These are phyloP conservation scores for Xestia sexstrigata DNA, from an alignment of 2,888 invertebrate genomes.

Conservation along the genomic window DNA sequence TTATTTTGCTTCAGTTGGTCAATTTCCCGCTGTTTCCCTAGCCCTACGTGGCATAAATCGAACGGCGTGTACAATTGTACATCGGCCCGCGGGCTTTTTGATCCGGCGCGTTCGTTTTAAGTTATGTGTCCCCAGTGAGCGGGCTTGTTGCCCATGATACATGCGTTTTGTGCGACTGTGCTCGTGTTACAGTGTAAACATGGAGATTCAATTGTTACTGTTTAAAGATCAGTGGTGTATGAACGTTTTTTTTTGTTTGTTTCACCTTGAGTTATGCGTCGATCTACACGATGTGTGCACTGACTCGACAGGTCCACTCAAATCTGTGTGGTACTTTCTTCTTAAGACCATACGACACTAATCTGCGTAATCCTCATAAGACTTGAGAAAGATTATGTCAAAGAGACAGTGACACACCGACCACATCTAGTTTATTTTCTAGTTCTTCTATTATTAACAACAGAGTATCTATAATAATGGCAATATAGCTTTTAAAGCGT, in stretches of 20 bases:
- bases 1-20: neutral
- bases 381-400: too few species aligned
- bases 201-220: conserved; percentile 62
- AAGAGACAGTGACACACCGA: too few species aligned
- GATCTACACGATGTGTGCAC: neutral
- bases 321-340: neutral
- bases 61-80: conserved; percentile 75
- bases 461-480: too few species aligned
- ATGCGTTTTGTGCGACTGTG: conserved; percentile 58
- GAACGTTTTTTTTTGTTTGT: conserved; percentile 21
- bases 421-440: too few species aligned
- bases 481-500: too few species aligned
- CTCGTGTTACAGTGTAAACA: conserved; percentile 38
- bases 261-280: neutral
- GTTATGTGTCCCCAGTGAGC: conserved; percentile 86
- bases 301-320: neutral
- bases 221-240: conserved; percentile 22
- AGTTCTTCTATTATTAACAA: too few species aligned
- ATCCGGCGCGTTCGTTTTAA: conserved; percentile 84
- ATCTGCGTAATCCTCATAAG: too few species aligned
- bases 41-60: conserved; percentile 79
- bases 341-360: neutral
- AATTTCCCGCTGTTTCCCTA: conserved; percentile 32
- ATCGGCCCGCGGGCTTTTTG: conserved; percentile 82
- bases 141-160: conserved; percentile 69